Percentiles rank a stretch among this genome's conserved stretches.
These are phyloP conservation scores for Sphyrna mokarran DNA, from an alignment of 2,113 vertebrate genomes.

Conservation along the genomic window DNA sequence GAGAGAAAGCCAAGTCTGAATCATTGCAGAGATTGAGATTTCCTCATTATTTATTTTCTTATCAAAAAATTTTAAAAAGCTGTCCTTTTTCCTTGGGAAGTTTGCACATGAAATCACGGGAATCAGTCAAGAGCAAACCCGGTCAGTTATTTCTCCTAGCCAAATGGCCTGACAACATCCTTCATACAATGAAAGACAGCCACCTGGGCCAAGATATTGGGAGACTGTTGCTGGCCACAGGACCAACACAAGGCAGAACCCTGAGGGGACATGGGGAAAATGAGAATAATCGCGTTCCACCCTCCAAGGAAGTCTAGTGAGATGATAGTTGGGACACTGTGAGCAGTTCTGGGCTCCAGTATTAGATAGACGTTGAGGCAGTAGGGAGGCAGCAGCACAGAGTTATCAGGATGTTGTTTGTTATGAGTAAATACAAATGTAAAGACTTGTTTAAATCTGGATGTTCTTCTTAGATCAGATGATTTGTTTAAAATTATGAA, in stretches of 20 bases:
- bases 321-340: background rate
- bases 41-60: background rate
- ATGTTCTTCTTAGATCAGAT: background rate
- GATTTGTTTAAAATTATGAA: background rate
- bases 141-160: background rate
- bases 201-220: background rate
- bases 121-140: background rate
- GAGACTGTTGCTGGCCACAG: background rate
- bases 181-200: background rate
- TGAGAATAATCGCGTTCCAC: background rate
- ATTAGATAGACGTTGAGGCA: background rate
- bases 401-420: background rate
- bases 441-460: background rate
- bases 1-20: background rate
- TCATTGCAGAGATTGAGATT: background rate
- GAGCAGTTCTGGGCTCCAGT: background rate
- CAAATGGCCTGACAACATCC: background rate
- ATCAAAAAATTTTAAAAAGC: background rate
- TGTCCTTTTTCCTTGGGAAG: background rate
- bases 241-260: background rate
- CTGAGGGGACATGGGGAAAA: background rate
- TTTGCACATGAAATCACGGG: background rate
- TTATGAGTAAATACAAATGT: background rate
- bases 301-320: background rate
- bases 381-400: background rate